phyloP scores from a whole-genome alignment of 2,888 invertebrate genomes.

The Myathropa florea region DNA sequence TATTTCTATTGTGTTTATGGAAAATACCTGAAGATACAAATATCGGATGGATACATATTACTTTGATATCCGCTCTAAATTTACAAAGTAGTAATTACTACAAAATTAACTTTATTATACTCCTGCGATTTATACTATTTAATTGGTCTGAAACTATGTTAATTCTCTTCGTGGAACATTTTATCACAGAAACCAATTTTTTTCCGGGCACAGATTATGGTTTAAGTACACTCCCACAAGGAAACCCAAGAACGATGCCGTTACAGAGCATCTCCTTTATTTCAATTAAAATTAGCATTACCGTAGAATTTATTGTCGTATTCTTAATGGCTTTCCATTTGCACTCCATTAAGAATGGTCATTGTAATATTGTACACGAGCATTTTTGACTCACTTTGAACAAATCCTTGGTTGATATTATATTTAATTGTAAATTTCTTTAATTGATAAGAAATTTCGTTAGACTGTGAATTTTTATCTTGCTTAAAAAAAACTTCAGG shows the following conservation, averaged over 20 bases:
- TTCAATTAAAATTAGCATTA: slow-evolving; percentile 66
- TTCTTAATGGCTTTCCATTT: slow-evolving; percentile 48
- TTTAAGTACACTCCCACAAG: slow-evolving; percentile 49
- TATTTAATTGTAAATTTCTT: not conserved
- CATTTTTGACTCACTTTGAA: not conserved
- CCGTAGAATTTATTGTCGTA: slow-evolving; percentile 46
- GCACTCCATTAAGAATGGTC: not conserved
- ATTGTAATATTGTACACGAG: not conserved
- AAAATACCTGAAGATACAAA: too few species aligned
- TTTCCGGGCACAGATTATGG: slow-evolving; percentile 37
- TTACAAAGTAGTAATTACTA: too few species aligned
- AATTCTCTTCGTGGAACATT: slow-evolving; percentile 44
- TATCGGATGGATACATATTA: too few species aligned
- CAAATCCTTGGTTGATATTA: not conserved
- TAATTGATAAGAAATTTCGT: too few species aligned
- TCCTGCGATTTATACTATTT: slow-evolving; percentile 16
- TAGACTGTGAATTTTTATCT: too few species aligned
- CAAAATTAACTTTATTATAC: too few species aligned
- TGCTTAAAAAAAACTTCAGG: too few species aligned
- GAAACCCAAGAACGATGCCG: slow-evolving; percentile 36
- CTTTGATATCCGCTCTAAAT: too few species aligned
- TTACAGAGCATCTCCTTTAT: slow-evolving; percentile 51
- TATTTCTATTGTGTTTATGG: too few species aligned
- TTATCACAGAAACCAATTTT: slow-evolving; percentile 43
- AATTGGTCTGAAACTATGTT: slow-evolving; percentile 43